These are phyloP conservation scores for Paedocypris sp. DNA, from an alignment of 2,113 vertebrate genomes.

Conservation along the genomic window DNA sequence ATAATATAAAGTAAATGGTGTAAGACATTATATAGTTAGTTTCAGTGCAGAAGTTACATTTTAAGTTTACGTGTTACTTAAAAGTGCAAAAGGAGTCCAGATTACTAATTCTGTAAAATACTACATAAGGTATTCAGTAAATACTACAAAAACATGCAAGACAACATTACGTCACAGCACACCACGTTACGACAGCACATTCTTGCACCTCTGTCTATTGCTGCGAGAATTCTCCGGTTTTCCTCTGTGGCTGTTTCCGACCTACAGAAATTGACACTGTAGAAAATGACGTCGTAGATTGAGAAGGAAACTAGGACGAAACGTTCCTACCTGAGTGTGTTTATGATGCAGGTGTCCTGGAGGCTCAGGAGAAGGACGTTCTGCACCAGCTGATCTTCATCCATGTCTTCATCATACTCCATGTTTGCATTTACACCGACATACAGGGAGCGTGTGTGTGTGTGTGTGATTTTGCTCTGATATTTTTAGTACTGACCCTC, in stretches of 20 bases:
- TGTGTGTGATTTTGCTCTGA: conserved; percentile 12
- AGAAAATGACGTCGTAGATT: not conserved
- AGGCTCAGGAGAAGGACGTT: conserved; percentile 70
- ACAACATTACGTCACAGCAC: no score
- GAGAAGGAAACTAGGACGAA: not conserved
- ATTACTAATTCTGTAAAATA: no score
- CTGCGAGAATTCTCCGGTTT: conserved; percentile 64
- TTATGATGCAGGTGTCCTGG: conserved; percentile 53
- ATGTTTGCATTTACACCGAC: conserved; percentile 35
- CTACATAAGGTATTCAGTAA: no score
- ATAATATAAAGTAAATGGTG: no score
- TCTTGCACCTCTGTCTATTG: conserved; percentile 65
- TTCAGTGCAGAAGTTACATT: no score
- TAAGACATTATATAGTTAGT: no score
- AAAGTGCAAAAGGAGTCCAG: no score
- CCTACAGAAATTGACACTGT: conserved; percentile 42
- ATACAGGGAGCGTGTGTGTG: conserved; percentile 37
- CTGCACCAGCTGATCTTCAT: conserved; percentile 64
- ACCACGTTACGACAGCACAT: no score
- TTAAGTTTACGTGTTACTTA: no score
- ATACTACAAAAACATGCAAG: not conserved
- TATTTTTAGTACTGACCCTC: conserved; percentile 54
- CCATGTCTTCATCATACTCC: conserved; percentile 56
- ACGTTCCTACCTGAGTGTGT: not conserved
- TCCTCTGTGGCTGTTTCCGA: conserved; percentile 59